Evolutionary conservation across 2,888 invertebrate species (phyloP).

Genomic region (Orthonychiurus folsomi): DNA sequence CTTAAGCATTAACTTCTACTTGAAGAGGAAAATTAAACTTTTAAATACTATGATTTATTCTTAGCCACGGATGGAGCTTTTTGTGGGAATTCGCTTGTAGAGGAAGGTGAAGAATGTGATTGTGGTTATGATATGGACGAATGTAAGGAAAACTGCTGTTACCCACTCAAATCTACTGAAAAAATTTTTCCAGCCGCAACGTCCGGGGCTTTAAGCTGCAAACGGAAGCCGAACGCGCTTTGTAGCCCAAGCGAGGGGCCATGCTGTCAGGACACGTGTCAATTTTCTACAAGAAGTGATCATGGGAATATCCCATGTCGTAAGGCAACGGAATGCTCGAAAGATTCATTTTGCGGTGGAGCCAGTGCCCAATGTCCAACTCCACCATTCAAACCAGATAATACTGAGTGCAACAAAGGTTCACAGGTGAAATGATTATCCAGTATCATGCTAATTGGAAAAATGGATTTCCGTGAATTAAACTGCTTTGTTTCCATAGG

Average conservation of each 20-base stretch:
- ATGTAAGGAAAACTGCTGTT: constrained; percentile 8
- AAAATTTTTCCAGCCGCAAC: no score
- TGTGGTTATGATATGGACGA: constrained; percentile 59
- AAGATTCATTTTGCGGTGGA: constrained; percentile 7
- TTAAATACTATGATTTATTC: not conserved
- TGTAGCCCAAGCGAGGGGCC: constrained; percentile 13
- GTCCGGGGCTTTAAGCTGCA: not conserved
- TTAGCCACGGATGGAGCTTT: constrained; percentile 79
- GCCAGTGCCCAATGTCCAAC: not conserved
- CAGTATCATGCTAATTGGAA: not conserved
- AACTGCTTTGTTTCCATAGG: no score
- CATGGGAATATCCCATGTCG: not conserved
- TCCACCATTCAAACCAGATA: constrained; percentile 1
- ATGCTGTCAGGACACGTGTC: constrained; percentile 9
- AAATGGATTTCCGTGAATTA: no score
- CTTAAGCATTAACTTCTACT: no score
- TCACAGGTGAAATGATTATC: constrained; percentile 8
- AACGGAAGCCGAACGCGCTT: not conserved
- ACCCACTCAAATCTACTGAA: not conserved
- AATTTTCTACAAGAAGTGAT: constrained; percentile 4
- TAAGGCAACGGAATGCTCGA: constrained; percentile 7
- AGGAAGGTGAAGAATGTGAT: constrained; percentile 94
- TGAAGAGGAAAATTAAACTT: constrained; percentile 41
- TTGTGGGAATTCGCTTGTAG: constrained; percentile 96
- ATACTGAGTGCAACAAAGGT: constrained; percentile 9